Base-by-base conservation (phyloP, 2,888 invertebrate species). In the Hemicrepidius hirtus region DNA sequence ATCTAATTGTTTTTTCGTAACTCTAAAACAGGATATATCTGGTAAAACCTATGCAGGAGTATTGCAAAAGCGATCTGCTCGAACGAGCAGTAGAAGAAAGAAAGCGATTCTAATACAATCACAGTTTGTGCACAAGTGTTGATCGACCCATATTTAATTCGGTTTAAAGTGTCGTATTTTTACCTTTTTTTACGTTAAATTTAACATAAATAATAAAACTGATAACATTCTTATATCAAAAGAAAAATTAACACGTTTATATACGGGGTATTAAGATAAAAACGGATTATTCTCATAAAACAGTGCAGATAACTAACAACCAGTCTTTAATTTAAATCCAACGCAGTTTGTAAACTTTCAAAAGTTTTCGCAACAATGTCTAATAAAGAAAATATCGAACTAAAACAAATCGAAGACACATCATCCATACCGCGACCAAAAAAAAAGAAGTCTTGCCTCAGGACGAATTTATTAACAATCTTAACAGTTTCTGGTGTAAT, bases 401-500 rank as follows among this genome's bases (percentile, higher is more conserved):
- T 57, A 18, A 37, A 35, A 16, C 37, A 9, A 16, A 28, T 16
- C 0, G 10, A 60, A 7, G 41, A 13, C 4, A 37, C 35, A 37
- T 12, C 35, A 37, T 12, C 57, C 9, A 5, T 9, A 6, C 4
- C 4, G 32, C 32, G 9, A 32, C n/a, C n/a, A n/a, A 57, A 46
- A 1, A 59, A 59, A 13, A 9, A 18, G 16, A 0, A 16, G 18
- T 55, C 46, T 1, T 86, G 83, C 78, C 76, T 89, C 40, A 80
- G 82, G 41, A 77, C 82, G 60, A 90, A 91, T 81, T 83, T 88
- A 41, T 83, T 91, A 62, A 91, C 91, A 40, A 81, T 91, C 76
- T 83, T 90, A 60, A 91, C 91, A n/a, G 86, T 91, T 5, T 76
- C 84, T 3, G 90, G 91, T 9, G 91, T 91, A 1, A 72, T 90